Evolutionary conservation across 2,113 vertebrate species (phyloP).

Genomic region (Ceratotherium simum): DNA sequence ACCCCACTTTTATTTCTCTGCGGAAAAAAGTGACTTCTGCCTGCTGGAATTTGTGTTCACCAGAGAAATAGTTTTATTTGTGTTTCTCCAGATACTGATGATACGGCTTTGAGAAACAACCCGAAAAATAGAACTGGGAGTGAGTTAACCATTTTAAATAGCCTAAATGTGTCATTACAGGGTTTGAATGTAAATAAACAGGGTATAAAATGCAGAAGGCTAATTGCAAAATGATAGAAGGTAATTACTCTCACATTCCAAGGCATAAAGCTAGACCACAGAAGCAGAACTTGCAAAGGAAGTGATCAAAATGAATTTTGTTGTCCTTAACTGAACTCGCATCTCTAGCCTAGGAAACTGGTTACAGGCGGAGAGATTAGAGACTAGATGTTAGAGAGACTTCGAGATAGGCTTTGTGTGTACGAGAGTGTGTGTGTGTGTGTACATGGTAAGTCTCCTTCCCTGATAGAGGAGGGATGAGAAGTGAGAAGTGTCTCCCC

Average conservation of each 20-base stretch:
- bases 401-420: neutral
- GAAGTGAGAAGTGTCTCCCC: neutral
- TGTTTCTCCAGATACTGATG: neutral
- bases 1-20: slow-evolving; percentile 29
- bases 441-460: neutral
- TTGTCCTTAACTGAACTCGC: slow-evolving; percentile 13
- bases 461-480: neutral
- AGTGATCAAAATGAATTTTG: neutral
- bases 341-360: neutral
- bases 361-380: neutral
- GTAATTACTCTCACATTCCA: neutral
- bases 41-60: neutral
- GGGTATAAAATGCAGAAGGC: neutral
- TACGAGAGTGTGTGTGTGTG: neutral
- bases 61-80: neutral
- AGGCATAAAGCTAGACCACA: neutral
- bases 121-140: neutral
- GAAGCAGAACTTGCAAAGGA: slow-evolving; percentile 9
- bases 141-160: neutral
- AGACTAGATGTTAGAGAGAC: neutral
- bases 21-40: slow-evolving; percentile 10
- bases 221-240: slow-evolving; percentile 28
- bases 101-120: neutral
- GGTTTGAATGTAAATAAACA: slow-evolving; percentile 3
- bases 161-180: neutral